These are phyloP conservation scores for Machaerirhynchus nigripectus DNA, from an alignment of 2,113 vertebrate species.

Conservation along the genomic window DNA sequence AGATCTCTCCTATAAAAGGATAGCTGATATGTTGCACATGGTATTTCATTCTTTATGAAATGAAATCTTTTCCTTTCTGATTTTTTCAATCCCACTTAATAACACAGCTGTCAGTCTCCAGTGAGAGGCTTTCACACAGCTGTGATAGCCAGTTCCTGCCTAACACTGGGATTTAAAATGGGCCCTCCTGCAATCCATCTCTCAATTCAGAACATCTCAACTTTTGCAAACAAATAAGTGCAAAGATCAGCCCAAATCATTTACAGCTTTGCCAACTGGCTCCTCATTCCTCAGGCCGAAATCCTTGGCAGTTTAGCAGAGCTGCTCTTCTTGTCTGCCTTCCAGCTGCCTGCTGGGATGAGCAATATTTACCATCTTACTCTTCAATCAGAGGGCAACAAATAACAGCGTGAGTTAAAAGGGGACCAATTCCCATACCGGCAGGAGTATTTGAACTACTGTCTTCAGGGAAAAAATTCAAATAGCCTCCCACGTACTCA, in stretches of 20 bases:
- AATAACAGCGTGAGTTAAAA: neutral
- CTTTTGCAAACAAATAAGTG: neutral
- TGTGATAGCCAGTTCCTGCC: neutral
- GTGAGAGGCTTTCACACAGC: neutral
- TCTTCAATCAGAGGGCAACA: conserved; percentile 11
- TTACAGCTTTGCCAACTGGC: neutral
- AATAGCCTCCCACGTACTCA: neutral
- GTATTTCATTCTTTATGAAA: neutral
- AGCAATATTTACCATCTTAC: neutral
- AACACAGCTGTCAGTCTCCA: neutral
- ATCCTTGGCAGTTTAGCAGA: neutral
- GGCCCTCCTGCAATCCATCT: neutral
- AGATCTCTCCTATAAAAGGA: neutral
- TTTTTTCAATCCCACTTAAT: neutral
- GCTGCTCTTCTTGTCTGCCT: neutral
- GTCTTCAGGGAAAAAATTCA: neutral
- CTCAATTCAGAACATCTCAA: neutral
- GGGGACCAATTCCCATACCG: neutral
- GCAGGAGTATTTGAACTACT: neutral
- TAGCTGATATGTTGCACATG: neutral
- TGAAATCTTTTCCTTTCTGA: neutral
- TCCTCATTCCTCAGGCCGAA: neutral
- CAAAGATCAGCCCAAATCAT: neutral
- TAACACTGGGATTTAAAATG: rapidly evolving
- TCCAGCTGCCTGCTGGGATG: neutral